Evolutionary conservation across 1,140 invertebrate species (phyloP).

Genomic region (Gonatopus flavifemur): DNA sequence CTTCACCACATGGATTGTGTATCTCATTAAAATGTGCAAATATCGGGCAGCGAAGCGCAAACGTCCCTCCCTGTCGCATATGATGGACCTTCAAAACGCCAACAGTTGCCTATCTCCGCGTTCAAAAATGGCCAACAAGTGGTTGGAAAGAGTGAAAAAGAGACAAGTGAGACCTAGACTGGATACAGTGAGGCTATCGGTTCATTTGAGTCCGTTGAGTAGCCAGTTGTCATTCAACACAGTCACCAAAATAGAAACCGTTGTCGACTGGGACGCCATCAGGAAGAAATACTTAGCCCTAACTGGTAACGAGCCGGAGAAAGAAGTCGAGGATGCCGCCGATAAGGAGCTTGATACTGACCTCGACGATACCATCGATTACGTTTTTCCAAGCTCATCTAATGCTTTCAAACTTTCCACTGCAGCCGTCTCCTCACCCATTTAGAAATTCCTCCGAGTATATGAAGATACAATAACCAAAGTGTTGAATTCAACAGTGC

Average conservation of each 20-base stretch:
- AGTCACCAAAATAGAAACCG: conserved; percentile 77
- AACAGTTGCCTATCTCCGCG: conserved; percentile 75
- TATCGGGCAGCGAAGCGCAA: conserved; percentile 67
- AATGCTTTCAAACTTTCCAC: conserved; percentile 41
- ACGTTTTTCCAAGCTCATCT: conserved; percentile 37
- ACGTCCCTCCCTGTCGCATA: conserved; percentile 78
- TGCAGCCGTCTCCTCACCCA: conserved; percentile 36
- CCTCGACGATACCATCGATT: conserved; percentile 54
- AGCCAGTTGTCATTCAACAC: conserved; percentile 79
- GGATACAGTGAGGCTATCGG: conserved; percentile 74
- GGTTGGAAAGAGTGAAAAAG: conserved; percentile 83
- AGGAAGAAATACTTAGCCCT: conserved; percentile 84
- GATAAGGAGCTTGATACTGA: conserved; percentile 58
- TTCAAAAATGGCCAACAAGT: conserved; percentile 82
- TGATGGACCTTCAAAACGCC: conserved; percentile 74
- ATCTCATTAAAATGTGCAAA: conserved; percentile 80
- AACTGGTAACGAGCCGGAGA: conserved; percentile 70
- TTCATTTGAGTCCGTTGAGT: conserved; percentile 76
- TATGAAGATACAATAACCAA: neutral
- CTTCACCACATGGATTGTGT: conserved; percentile 91
- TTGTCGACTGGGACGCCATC: conserved; percentile 88
- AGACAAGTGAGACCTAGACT: conserved; percentile 73
- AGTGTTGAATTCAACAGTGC: too few relatives aligned
- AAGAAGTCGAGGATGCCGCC: conserved; percentile 58
- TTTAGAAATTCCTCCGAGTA: conserved; percentile 34